phyloP scores from a whole-genome alignment of 2,797 vertebrate genomes.

The Mormyrops attenuatus region DNA sequence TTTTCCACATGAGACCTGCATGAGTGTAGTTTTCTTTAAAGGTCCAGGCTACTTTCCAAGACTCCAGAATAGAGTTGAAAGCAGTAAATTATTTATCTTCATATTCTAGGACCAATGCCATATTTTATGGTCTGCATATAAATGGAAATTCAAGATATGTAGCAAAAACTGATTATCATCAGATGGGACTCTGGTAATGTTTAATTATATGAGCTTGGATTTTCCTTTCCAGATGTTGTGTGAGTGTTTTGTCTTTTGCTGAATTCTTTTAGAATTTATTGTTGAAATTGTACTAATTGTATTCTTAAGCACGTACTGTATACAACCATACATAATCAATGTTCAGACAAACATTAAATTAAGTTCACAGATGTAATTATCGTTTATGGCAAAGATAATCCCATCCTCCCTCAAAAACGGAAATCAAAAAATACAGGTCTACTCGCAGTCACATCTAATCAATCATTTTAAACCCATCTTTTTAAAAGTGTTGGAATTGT shows the following conservation, averaged over 20 bases:
- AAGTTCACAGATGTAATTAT: not conserved
- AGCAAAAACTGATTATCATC: slow-evolving; percentile 32
- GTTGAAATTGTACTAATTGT: slow-evolving; percentile 1
- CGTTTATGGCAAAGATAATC: not conserved
- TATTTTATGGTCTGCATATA: slow-evolving; percentile 39
- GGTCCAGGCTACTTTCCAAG: slow-evolving; percentile 45
- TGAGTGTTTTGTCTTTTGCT: slow-evolving; percentile 13
- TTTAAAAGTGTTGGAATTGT: not conserved
- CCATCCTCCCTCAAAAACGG: not conserved
- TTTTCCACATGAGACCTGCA: slow-evolving; percentile 43
- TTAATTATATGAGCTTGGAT: slow-evolving; percentile 35
- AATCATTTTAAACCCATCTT: slow-evolving; percentile 8
- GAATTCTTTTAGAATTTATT: slow-evolving; percentile 4
- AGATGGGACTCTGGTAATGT: slow-evolving; percentile 21
- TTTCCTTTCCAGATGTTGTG: slow-evolving; percentile 18
- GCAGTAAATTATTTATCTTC: slow-evolving; percentile 50
- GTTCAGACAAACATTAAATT: not conserved
- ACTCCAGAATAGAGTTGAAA: slow-evolving; percentile 41
- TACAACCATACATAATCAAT: not conserved
- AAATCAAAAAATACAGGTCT: not conserved
- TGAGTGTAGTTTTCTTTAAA: slow-evolving; percentile 44
- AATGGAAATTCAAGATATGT: slow-evolving; percentile 36
- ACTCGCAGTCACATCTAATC: not conserved
- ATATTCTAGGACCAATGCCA: slow-evolving; percentile 32
- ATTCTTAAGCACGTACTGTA: not conserved